Conservation (phyloP, 2,113 vertebrate genomes). For the Pionites leucogaster region DNA sequence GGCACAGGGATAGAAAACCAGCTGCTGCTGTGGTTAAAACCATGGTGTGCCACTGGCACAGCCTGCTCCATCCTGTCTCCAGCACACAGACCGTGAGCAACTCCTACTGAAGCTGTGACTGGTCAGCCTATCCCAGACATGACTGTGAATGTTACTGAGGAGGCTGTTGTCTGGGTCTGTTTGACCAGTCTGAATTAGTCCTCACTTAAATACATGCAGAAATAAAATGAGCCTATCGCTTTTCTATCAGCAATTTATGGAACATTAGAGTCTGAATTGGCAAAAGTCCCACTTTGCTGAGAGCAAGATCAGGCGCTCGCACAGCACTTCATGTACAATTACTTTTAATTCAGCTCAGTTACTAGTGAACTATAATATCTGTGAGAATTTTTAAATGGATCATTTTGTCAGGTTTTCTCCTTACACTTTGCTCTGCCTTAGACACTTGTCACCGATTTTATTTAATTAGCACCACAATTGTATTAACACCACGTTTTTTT, state of each 20-base stretch:
- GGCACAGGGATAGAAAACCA: background rate
- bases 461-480: constrained; percentile 74
- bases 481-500: constrained; percentile 66
- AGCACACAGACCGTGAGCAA: rapidly evolving
- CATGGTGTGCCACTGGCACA: background rate
- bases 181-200: background rate
- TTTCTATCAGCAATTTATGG: constrained; percentile 48
- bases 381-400: constrained; percentile 45
- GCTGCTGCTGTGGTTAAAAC: background rate
- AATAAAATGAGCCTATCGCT: background rate
- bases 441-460: constrained; percentile 71
- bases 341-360: constrained; percentile 35
- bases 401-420: constrained; percentile 67
- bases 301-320: background rate
- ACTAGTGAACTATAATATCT: constrained; percentile 49
- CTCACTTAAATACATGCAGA: background rate
- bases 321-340: constrained; percentile 17
- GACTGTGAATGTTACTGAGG: background rate
- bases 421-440: constrained; percentile 57
- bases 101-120: rapidly evolving
- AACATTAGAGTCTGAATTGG: constrained; percentile 37
- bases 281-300: constrained; percentile 49
- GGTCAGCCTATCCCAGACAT: rapidly evolving
- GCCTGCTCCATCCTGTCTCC: rapidly evolving
- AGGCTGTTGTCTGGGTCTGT: rapidly evolving